Conservation (phyloP, 2,888 invertebrate species). For the Leptopilina syphax region DNA sequence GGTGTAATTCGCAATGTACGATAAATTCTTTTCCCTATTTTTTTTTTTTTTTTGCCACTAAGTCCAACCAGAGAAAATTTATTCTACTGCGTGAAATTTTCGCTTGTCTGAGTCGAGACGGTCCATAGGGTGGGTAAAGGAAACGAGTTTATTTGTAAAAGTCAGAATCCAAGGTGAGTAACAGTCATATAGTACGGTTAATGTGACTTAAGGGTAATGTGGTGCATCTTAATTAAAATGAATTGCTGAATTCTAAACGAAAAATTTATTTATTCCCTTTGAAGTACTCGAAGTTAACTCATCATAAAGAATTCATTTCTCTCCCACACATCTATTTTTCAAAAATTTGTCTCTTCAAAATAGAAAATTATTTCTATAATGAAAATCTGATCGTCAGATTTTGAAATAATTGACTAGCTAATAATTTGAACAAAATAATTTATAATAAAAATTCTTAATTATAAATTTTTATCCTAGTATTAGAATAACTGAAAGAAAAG, state of each 20-base stretch:
- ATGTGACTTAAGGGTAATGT: conserved; percentile 7
- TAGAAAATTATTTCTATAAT: too few relatives aligned
- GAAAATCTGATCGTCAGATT: too few relatives aligned
- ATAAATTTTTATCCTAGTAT: too few relatives aligned
- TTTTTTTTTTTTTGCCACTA: conserved; percentile 12
- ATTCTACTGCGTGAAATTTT: conserved; percentile 31
- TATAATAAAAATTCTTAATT: too few relatives aligned
- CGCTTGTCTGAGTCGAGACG: conserved; percentile 8
- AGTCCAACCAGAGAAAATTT: conserved; percentile 22
- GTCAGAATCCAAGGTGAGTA: conserved; percentile 12
- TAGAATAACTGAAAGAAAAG: too few relatives aligned
- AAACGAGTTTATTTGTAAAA: background rate
- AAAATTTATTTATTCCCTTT: conserved; percentile 1
- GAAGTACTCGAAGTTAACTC: background rate
- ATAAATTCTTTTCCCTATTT: conserved; percentile 2
- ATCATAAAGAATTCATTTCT: background rate
- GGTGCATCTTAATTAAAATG: background rate
- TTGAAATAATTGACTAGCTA: too few relatives aligned
- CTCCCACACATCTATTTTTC: too few relatives aligned
- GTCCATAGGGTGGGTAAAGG: background rate
- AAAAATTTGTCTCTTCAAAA: too few relatives aligned
- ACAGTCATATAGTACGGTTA: conserved; percentile 3
- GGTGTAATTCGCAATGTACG: background rate
- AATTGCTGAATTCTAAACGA: background rate
- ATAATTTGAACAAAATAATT: too few relatives aligned